These are phyloP conservation scores for Drosophila sulfurigaster DNA, from an alignment of 1,140 invertebrate genomes.

Conservation along the genomic window DNA sequence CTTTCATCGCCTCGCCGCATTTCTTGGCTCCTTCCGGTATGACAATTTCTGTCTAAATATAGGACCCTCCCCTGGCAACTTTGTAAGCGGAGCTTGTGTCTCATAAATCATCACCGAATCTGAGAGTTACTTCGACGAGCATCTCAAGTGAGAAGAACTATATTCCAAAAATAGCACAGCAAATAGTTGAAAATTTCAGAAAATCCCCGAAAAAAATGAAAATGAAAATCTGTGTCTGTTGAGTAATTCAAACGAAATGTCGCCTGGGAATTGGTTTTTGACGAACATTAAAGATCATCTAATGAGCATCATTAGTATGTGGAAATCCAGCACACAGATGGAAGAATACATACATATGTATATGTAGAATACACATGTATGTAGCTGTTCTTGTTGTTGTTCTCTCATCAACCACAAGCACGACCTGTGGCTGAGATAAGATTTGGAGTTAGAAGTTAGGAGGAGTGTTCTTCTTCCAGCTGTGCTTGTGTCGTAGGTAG, in stretches of 20 bases:
- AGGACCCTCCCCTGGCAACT: constrained; percentile 20
- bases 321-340: constrained; percentile 20
- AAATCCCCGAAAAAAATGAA: too few relatives aligned
- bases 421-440: constrained; percentile 49
- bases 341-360: neutral
- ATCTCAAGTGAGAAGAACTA: constrained; percentile 14
- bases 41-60: constrained; percentile 48
- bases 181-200: constrained; percentile 61
- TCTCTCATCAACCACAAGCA: constrained; percentile 42
- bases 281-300: constrained; percentile 68
- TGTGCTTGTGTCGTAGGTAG: constrained; percentile 3
- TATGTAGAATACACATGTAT: neutral
- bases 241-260: constrained; percentile 73
- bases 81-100: constrained; percentile 41
- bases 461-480: constrained; percentile 2
- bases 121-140: neutral
- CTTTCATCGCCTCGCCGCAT: neutral
- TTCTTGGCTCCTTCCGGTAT: neutral
- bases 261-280: constrained; percentile 50
- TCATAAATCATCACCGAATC: constrained; percentile 49
- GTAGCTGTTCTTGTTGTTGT: constrained; percentile 3
- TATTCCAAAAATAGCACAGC: constrained; percentile 61
- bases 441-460: neutral
- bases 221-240: constrained; percentile 47
- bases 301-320: constrained; percentile 79